Evolutionary conservation across 2,797 vertebrate genomes (phyloP).

Genomic region (Anisognathus igniventris): DNA sequence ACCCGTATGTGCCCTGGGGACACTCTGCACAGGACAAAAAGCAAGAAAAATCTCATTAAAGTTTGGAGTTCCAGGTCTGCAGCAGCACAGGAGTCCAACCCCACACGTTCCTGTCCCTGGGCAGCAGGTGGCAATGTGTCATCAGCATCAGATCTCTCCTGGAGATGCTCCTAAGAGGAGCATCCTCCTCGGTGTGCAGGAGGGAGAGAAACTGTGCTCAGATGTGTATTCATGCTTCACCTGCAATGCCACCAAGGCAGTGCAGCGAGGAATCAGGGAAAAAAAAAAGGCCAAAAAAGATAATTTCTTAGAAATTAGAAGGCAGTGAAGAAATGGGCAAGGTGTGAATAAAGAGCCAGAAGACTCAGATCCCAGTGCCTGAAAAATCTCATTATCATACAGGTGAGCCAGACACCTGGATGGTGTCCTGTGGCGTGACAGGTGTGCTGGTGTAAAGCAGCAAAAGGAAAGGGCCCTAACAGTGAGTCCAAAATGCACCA

Average conservation of each 20-base stretch:
- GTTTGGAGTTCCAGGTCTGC: background rate
- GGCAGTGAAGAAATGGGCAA: background rate
- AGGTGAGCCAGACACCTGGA: background rate
- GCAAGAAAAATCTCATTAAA: background rate
- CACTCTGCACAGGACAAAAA: slow-evolving; percentile 77
- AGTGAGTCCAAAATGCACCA: background rate
- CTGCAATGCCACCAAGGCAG: background rate
- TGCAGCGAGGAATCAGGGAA: background rate
- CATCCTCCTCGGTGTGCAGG: fast-evolving
- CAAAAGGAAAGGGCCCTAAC: background rate
- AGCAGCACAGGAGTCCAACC: background rate
- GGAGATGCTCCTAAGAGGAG: background rate
- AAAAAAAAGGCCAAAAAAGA: background rate
- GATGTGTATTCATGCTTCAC: background rate
- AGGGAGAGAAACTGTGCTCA: background rate
- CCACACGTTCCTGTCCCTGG: background rate
- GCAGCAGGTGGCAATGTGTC: slow-evolving; percentile 69
- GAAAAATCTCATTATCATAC: fast-evolving
- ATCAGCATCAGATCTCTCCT: background rate
- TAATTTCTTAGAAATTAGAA: background rate
- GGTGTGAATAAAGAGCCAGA: background rate
- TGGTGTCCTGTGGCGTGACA: background rate
- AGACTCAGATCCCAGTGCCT: background rate
- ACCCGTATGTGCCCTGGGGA: slow-evolving; percentile 87
- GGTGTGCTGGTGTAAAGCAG: background rate